phyloP scores from a whole-genome alignment of 2,888 invertebrate species.

The Entomobrya proxima region DNA sequence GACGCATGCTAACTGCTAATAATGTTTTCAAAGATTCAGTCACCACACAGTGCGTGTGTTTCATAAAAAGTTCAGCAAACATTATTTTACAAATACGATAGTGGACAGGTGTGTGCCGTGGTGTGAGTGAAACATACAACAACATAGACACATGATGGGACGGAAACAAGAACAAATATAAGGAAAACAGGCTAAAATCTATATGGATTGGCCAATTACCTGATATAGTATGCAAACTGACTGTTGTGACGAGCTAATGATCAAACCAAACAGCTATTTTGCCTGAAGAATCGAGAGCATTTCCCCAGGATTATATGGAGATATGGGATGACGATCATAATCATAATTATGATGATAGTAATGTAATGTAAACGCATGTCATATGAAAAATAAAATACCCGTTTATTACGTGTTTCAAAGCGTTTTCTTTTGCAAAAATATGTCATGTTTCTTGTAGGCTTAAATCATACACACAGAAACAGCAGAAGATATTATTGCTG shows the following conservation, averaged over 20 bases:
- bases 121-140: not conserved
- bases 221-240: conserved; percentile 16
- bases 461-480: not conserved
- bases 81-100: not conserved
- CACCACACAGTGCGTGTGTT: not conserved
- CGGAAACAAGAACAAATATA: conserved; percentile 19
- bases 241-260: not conserved
- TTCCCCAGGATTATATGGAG: conserved; percentile 1
- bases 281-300: conserved; percentile 20
- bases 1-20: conserved; percentile 66
- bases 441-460: conserved; percentile 28
- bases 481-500: too few relatives aligned
- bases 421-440: conserved; percentile 27
- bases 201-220: conserved; percentile 47
- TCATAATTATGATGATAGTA: conserved; percentile 15
- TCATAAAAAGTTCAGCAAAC: not conserved
- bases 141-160: not conserved
- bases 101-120: conserved; percentile 7
- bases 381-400: conserved; percentile 38
- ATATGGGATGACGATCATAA: conserved; percentile 4
- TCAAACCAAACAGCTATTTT: not conserved
- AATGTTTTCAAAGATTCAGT: not conserved
- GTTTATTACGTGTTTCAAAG: conserved; percentile 30
- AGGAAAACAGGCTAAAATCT: conserved; percentile 20
- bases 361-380: conserved; percentile 18